Evolutionary conservation across 1,140 invertebrate genomes (phyloP).

Genomic region (Trachymyrmex septentrionalis): DNA sequence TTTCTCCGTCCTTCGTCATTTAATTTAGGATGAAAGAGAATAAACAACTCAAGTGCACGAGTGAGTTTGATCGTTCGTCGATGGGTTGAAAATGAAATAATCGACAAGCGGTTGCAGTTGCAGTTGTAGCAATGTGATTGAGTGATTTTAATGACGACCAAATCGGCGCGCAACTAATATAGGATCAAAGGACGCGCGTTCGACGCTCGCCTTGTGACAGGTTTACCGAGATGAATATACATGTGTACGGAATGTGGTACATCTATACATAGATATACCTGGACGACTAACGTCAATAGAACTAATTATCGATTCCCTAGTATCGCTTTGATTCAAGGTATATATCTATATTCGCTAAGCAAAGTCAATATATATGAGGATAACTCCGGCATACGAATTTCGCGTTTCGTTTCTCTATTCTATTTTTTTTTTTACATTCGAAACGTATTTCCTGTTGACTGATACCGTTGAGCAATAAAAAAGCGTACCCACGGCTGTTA

Average conservation of each 20-base stretch:
- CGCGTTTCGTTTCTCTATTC: constrained; percentile 26
- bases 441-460: constrained; percentile 53
- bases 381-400: constrained; percentile 36
- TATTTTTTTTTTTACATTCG: constrained; percentile 42
- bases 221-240: constrained; percentile 42
- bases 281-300: constrained; percentile 62
- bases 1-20: constrained; percentile 23
- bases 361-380: constrained; percentile 49
- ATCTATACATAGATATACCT: constrained; percentile 20
- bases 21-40: constrained; percentile 11
- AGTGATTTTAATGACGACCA: constrained; percentile 32
- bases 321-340: constrained; percentile 22
- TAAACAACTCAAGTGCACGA: constrained; percentile 37
- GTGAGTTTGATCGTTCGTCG: neutral
- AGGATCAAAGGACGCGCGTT: constrained; percentile 39
- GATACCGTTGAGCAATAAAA: constrained; percentile 60
- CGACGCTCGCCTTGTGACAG: constrained; percentile 52
- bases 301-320: constrained; percentile 66
- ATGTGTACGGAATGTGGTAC: neutral
- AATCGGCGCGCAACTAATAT: constrained; percentile 57
- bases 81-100: constrained; percentile 50
- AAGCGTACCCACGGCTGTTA: constrained; percentile 50
- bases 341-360: constrained; percentile 36
- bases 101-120: constrained; percentile 6
- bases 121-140: neutral